Evolutionary conservation across 1,140 invertebrate genomes (phyloP).

Genomic region (Pseudomyrmex flavicornis): DNA sequence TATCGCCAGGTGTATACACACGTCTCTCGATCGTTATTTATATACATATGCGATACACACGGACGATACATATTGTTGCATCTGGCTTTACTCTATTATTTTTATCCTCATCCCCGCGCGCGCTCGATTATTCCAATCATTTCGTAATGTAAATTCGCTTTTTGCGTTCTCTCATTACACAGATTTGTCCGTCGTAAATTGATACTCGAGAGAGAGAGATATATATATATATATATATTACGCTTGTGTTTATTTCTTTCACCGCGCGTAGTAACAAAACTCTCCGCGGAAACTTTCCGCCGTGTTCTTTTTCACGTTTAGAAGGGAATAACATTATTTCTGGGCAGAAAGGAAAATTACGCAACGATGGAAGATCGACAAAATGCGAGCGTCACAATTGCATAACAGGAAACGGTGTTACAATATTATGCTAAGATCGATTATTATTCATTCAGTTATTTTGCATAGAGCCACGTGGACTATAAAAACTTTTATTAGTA

Average conservation of each 20-base stretch:
- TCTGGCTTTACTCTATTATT: constrained; percentile 13
- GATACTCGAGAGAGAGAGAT: constrained; percentile 16
- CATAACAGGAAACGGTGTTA: too few relatives aligned
- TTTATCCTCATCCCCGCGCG: not conserved
- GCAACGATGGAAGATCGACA: not conserved
- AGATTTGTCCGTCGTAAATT: constrained; percentile 31
- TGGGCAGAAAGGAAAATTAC: not conserved
- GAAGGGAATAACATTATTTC: too few relatives aligned
- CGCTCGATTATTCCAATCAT: constrained; percentile 30
- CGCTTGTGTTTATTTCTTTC: constrained; percentile 43
- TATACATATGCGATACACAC: not conserved
- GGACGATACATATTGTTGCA: too few relatives aligned
- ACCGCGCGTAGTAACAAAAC: not conserved
- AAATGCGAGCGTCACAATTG: not conserved
- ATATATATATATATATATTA: too few relatives aligned
- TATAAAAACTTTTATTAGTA: not conserved
- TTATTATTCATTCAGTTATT: too few relatives aligned
- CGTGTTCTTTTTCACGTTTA: not conserved
- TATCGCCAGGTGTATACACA: not conserved
- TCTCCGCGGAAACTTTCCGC: not conserved
- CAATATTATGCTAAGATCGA: too few relatives aligned
- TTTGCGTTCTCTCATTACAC: constrained; percentile 39
- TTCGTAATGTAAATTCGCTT: constrained; percentile 31
- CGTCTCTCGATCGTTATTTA: constrained; percentile 10
- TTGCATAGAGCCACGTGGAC: too few relatives aligned